These are phyloP conservation scores for Erythrocebus patas DNA, from an alignment of 2,113 vertebrate species.

Conservation along the genomic window DNA sequence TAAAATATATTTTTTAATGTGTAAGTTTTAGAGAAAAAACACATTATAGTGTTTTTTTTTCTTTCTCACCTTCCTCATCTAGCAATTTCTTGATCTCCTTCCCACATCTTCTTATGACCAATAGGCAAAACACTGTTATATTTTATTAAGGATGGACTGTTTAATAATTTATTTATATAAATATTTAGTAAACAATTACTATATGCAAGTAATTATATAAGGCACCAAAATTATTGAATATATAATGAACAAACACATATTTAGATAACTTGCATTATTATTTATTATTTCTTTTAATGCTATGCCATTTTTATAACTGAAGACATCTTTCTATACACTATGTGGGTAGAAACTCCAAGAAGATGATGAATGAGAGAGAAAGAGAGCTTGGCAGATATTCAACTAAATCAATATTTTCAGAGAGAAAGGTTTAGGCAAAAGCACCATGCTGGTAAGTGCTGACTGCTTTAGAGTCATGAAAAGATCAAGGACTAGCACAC, in stretches of 20 bases:
- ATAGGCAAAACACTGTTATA: not conserved
- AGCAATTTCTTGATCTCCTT: not conserved
- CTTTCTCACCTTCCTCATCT: not conserved
- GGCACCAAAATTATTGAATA: not conserved
- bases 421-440: not conserved
- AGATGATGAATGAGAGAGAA: constrained; percentile 3
- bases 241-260: not conserved
- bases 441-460: not conserved
- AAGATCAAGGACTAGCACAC: constrained; percentile 45
- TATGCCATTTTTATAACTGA: not conserved
- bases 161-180: not conserved
- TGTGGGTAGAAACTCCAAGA: not conserved
- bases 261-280: not conserved
- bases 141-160: not conserved
- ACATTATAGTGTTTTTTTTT: not conserved
- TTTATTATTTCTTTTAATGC: not conserved
- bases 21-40: not conserved
- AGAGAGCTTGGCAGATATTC: constrained; percentile 28
- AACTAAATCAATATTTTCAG: constrained; percentile 50
- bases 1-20: not conserved
- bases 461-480: not conserved
- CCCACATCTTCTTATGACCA: not conserved
- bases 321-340: not conserved
- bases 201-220: not conserved
- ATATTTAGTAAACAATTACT: not conserved